Evolutionary conservation across 2,797 vertebrate species (phyloP), one percentile per base, ranked within the genome.

Genomic region (Garrulus glandarius): DNA sequence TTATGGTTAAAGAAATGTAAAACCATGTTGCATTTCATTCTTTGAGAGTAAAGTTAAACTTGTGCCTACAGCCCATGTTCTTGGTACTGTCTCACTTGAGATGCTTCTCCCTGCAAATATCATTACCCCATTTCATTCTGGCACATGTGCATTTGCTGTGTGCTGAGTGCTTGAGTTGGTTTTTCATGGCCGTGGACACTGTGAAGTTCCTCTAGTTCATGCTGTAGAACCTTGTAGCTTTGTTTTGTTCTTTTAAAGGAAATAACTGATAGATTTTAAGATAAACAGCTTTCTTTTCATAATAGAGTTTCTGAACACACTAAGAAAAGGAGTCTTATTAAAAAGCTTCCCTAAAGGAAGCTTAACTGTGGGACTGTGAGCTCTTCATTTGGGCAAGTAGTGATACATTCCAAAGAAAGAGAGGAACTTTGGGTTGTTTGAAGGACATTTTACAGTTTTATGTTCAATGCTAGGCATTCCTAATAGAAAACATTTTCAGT

Each of bases 401-500:
- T 19, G 29, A 76, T 47, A 30, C 5, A 8, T 92, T 83, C 74
- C 81, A 71, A 32, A 64, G 74, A 84, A 84, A 86, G 84, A 80
- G 50, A 71, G 43, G 19, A 81, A 64, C 67, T 83, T 88, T 19
- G 52, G 34, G 27, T 89, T 89, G 71, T 52, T 82, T 95, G 81
- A 91, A 75, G 83, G 82, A 39, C 36, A 49, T 94, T 92, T 96
- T 94, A 71, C 41, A 63, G 47, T 93, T 96, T 95, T 92, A 75
- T 96, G 36, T 91, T 97, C 79, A 82, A 59, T 72, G 36, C 93
- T 96, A 92, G 84, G 87, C 94, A 89, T 95, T 79, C 57, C 55
- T 94, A 97, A 92, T 84, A 93, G 77, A 91, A 97, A 90, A 72
- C 95, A 92, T 88, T 97, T 96, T 92, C 24, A 78, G 69, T 84